Percentiles rank a stretch among this genome's conserved stretches.
These are phyloP conservation scores for Synodontis membranacea DNA, from an alignment of 2,113 vertebrate genomes.

Conservation along the genomic window DNA sequence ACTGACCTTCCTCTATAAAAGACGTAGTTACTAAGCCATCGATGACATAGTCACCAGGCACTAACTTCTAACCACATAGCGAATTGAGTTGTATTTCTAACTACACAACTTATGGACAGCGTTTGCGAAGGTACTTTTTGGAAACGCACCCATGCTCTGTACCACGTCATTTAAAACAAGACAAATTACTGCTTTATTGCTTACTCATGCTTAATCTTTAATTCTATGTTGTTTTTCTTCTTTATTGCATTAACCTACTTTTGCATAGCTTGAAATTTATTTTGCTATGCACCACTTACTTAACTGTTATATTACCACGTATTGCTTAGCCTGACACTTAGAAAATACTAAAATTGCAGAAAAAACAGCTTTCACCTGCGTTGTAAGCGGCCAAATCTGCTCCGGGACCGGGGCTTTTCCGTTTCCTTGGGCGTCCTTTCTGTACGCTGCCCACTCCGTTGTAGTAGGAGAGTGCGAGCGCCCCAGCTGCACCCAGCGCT, in stretches of 20 bases:
- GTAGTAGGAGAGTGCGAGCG: constrained; percentile 96
- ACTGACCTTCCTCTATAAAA: no score
- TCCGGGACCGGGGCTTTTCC: constrained; percentile 93
- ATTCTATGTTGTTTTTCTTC: not conserved
- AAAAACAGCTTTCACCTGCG: constrained; percentile 80
- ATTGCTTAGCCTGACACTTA: not conserved
- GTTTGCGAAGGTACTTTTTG: no score
- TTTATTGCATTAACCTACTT: not conserved
- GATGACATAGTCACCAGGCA: no score
- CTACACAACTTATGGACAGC: no score
- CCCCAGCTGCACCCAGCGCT: constrained; percentile 84
- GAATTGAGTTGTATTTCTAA: no score
- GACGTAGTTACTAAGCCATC: no score
- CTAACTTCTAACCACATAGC: no score
- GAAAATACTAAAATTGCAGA: not conserved
- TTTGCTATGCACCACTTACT: not conserved
- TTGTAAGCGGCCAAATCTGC: constrained; percentile 95
- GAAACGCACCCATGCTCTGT: no score
- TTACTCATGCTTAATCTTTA: not conserved
- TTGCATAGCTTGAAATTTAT: not conserved
- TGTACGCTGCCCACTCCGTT: constrained; percentile 96
- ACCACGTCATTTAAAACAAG: not conserved
- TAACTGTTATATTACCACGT: not conserved
- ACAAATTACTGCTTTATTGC: not conserved
- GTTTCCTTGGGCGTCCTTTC: constrained; percentile 94